These are phyloP conservation scores for Thaleichthys pacificus DNA, from an alignment of 2,797 vertebrate genomes.

Conservation along the genomic window DNA sequence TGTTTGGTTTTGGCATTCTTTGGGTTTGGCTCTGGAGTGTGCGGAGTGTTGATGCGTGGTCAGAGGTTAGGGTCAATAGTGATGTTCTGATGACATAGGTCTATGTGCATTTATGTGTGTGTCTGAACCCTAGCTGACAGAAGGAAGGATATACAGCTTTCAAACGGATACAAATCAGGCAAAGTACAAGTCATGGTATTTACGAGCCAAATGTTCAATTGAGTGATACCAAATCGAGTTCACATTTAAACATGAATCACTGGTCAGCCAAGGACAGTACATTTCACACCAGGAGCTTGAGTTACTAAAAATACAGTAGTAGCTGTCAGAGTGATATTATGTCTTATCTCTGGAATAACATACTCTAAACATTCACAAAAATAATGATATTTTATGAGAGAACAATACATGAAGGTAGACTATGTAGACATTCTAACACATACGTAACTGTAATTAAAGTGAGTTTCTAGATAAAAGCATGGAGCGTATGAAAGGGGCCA, in stretches of 20 bases:
- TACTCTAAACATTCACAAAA: too few species aligned
- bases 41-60: constrained; percentile 39
- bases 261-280: neutral
- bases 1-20: constrained; percentile 60
- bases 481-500: neutral
- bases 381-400: too few species aligned
- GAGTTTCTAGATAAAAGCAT: neutral
- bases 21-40: constrained; percentile 22
- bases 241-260: neutral
- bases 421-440: constrained; percentile 3
- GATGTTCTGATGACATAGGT: constrained; percentile 47
- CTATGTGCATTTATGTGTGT: constrained; percentile 31
- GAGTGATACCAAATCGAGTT: neutral
- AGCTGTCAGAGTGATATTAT: too few species aligned
- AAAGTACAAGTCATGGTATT: neutral
- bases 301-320: neutral
- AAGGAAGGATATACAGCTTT: neutral
- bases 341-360: too few species aligned
- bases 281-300: neutral
- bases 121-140: constrained; percentile 4
- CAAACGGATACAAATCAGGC: neutral
- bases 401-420: neutral
- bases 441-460: neutral
- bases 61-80: constrained; percentile 41
- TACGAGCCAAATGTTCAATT: neutral